Percentiles rank a stretch among this genome's conserved stretches.
Conservation (phyloP, 1,140 invertebrate species). For the Nebria ingens region DNA sequence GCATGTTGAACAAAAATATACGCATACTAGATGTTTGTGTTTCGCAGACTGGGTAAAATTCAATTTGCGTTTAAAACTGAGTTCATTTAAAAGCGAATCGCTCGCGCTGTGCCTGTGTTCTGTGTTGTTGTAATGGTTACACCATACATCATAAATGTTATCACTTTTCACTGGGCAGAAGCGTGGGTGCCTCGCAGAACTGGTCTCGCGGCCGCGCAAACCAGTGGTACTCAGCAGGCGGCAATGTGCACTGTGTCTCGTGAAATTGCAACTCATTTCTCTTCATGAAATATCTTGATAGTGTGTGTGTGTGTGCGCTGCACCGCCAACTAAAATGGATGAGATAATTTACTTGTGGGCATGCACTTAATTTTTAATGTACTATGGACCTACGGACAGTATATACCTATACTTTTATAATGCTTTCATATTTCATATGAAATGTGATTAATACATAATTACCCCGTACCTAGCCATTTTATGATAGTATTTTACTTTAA, state of each 20-base stretch:
- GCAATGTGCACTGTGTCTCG: not conserved
- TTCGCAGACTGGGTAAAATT: not conserved
- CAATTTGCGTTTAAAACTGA: conserved; percentile 5
- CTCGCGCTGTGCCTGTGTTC: too few species aligned
- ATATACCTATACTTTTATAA: too few species aligned
- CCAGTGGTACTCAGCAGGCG: not conserved
- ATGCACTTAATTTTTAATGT: not conserved
- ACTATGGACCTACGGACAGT: too few species aligned
- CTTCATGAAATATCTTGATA: conserved; percentile 6
- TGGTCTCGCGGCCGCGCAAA: not conserved
- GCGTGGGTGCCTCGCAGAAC: not conserved
- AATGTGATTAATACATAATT: too few species aligned
- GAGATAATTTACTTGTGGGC: not conserved
- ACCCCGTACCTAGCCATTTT: too few species aligned
- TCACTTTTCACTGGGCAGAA: not conserved
- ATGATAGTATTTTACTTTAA: too few species aligned
- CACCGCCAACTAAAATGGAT: not conserved
- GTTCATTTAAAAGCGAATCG: not conserved
- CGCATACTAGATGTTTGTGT: not conserved
- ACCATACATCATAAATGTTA: conserved; percentile 8
- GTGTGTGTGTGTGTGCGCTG: not conserved
- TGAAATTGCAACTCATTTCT: conserved; percentile 1
- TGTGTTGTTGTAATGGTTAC: not conserved
- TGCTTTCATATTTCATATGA: too few species aligned
- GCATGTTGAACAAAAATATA: not conserved